Evolutionary conservation across 2,888 invertebrate genomes (phyloP).

Genomic region (Conistra vaccinii): DNA sequence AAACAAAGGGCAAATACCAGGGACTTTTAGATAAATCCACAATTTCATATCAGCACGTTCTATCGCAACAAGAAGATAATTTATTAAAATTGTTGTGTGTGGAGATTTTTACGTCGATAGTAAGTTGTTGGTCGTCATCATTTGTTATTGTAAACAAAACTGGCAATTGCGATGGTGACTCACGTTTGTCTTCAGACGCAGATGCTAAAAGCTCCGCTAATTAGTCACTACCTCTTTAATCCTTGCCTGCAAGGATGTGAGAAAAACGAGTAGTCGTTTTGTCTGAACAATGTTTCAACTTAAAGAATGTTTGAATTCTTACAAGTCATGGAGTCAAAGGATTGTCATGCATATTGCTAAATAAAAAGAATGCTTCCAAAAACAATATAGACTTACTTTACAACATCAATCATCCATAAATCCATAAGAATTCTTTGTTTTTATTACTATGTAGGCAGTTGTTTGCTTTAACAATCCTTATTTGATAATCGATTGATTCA

Average conservation of each 20-base stretch:
- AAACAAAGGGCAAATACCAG: constrained; percentile 45
- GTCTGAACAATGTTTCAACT: neutral
- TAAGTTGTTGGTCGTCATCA: constrained; percentile 74
- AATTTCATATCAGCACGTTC: constrained; percentile 50
- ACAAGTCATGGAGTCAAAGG: constrained; percentile 19
- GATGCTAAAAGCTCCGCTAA: constrained; percentile 71
- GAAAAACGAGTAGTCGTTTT: constrained; percentile 30
- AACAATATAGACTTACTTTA: neutral
- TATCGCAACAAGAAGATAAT: constrained; percentile 48
- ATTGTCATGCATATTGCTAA: neutral
- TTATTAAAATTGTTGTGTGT: constrained; percentile 47
- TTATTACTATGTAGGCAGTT: constrained; percentile 22
- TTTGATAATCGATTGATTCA: constrained; percentile 67
- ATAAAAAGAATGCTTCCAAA: neutral
- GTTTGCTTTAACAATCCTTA: constrained; percentile 44
- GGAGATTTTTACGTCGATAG: constrained; percentile 54
- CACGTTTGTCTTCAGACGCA: constrained; percentile 71
- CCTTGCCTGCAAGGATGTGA: constrained; percentile 66
- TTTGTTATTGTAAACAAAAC: constrained; percentile 84
- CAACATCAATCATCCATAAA: neutral
- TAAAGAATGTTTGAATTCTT: constrained; percentile 3
- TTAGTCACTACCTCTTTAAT: constrained; percentile 68
- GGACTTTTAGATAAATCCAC: constrained; percentile 41
- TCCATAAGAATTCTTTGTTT: neutral
- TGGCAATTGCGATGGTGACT: constrained; percentile 73